phyloP scores from a whole-genome alignment of 2,113 vertebrate genomes.

The Alligator sinensis region DNA sequence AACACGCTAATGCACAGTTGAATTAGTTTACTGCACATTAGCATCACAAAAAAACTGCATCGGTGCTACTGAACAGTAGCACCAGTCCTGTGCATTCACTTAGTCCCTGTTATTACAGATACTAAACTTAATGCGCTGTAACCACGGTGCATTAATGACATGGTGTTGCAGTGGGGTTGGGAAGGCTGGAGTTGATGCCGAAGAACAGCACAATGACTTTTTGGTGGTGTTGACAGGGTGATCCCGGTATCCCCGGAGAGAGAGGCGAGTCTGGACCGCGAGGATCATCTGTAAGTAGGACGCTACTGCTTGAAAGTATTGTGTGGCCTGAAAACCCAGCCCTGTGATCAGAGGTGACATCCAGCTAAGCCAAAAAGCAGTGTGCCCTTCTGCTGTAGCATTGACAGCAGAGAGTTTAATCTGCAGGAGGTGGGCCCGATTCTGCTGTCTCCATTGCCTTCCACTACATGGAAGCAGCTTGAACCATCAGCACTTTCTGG shows the following conservation, averaged over 20 bases:
- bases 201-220: background rate
- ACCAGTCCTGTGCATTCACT: no score
- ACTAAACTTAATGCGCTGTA: no score
- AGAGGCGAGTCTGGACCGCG: constrained; percentile 90
- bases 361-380: background rate
- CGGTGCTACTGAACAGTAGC: no score
- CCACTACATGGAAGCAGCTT: background rate
- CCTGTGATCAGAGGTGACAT: background rate
- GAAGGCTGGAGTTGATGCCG: background rate
- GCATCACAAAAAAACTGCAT: no score
- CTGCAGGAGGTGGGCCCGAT: background rate
- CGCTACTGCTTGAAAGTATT: background rate
- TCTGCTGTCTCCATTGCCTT: background rate
- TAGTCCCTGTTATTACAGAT: no score
- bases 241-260: constrained; percentile 89
- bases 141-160: no score
- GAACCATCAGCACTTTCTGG: fast-evolving
- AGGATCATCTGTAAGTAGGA: constrained; percentile 90
- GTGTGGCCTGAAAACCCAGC: background rate
- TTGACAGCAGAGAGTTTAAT: background rate
- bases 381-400: background rate
- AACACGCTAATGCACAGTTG: no score
- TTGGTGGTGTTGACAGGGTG: constrained; percentile 81
- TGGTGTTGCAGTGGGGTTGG: background rate
- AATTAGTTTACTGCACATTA: no score